A percentile compares a stretch with the other conserved stretches of the same genome.
Evolutionary conservation across 2,888 invertebrate genomes (phyloP).

Genomic region (Oxytorus armatus): DNA sequence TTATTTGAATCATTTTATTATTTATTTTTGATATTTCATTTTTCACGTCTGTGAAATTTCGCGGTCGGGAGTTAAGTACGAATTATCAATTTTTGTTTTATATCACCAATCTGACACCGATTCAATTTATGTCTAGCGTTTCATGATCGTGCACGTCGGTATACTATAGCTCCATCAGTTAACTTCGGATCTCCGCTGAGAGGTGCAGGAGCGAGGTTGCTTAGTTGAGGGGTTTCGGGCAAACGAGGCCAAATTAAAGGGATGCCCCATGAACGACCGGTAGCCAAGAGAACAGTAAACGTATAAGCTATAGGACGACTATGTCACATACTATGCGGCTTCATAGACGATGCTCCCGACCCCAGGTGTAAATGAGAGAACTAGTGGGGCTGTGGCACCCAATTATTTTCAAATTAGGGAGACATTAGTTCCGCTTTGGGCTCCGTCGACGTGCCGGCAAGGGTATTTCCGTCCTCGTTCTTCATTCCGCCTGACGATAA

Average conservation of each 20-base stretch:
- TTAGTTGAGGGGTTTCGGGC: constrained; percentile 44
- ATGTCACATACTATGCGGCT: constrained; percentile 6
- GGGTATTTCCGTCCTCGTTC: constrained; percentile 34
- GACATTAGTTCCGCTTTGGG: constrained; percentile 53
- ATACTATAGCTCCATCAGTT: constrained; percentile 44
- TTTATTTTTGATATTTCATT: no score
- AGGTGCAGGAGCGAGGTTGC: constrained; percentile 28
- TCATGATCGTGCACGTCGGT: constrained; percentile 11
- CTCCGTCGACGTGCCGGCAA: constrained; percentile 22
- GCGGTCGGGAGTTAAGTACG: not conserved
- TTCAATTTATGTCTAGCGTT: constrained; percentile 11
- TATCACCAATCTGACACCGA: not conserved
- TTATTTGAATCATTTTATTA: no score
- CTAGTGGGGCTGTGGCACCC: constrained; percentile 34
- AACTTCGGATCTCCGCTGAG: constrained; percentile 48
- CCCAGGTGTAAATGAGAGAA: constrained; percentile 57
- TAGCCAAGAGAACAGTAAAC: not conserved
- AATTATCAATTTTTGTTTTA: not conserved
- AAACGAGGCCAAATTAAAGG: constrained; percentile 64
- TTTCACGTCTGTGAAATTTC: no score
- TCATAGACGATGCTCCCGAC: constrained; percentile 41
- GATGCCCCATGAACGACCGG: constrained; percentile 50
- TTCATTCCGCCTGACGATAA: constrained; percentile 11
- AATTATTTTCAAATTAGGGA: constrained; percentile 63
- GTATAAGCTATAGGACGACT: no score